Evolutionary conservation across 2,888 invertebrate species (phyloP).

Genomic region (Stenodera caucasica): DNA sequence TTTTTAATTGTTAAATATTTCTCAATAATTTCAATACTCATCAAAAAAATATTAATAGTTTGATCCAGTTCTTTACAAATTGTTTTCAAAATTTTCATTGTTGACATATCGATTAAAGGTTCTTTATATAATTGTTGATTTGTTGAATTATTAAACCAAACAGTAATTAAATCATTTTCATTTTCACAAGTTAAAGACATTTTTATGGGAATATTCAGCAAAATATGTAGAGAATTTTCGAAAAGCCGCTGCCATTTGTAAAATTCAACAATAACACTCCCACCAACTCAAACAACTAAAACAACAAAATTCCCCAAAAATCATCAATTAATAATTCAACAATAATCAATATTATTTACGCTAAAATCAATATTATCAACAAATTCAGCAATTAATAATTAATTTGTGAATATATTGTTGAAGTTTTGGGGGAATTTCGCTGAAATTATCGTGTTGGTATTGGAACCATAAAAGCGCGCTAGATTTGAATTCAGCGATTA

Average conservation of each 20-base stretch:
- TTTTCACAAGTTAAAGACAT: not conserved
- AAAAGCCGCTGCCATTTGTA: not conserved
- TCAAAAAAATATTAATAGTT: constrained; percentile 17
- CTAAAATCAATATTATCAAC: too few species aligned
- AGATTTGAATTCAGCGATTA: too few species aligned
- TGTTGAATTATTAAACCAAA: constrained; percentile 17
- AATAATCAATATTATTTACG: too few species aligned
- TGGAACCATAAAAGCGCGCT: too few species aligned
- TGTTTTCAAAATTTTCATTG: constrained; percentile 8
- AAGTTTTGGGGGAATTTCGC: too few species aligned
- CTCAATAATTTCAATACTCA: constrained; percentile 19
- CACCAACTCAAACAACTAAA: not conserved
- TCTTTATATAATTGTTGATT: constrained; percentile 7
- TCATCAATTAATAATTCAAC: too few species aligned
- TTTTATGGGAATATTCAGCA: not conserved
- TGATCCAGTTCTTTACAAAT: constrained; percentile 20
- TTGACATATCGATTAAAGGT: not conserved
- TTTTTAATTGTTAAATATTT: constrained; percentile 19
- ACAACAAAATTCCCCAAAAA: too few species aligned
- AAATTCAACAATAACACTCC: not conserved
- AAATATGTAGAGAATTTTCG: not conserved
- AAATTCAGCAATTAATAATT: too few species aligned
- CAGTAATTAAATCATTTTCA: constrained; percentile 15
- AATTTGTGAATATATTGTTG: too few species aligned
- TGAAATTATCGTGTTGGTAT: too few species aligned